A percentile compares a stretch with the other conserved stretches of the same genome.
Conservation (phyloP, 2,888 invertebrate species). For the Acrocera orbiculus region DNA sequence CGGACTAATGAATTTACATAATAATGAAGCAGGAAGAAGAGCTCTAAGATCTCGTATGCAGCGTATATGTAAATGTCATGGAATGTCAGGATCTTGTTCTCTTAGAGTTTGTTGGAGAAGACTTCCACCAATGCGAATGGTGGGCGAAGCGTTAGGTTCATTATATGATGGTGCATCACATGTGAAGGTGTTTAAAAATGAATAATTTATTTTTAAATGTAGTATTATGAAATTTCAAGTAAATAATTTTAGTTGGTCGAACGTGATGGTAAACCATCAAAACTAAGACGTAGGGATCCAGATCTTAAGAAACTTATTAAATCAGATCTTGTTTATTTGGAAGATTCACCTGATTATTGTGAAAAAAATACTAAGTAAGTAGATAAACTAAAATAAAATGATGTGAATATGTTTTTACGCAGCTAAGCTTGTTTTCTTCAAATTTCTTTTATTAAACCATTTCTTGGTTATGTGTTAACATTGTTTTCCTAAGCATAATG, state of each 20-base stretch:
- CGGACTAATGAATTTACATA: slow-evolving; percentile 78
- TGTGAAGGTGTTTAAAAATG: slow-evolving; percentile 38
- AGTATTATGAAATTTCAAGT: too few relatives aligned
- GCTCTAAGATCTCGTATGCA: slow-evolving; percentile 63
- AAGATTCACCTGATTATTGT: slow-evolving; percentile 85
- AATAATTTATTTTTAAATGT: not conserved
- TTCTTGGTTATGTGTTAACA: too few relatives aligned
- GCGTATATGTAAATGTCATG: slow-evolving; percentile 82
- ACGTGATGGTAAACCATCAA: slow-evolving; percentile 44
- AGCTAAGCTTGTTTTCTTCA: too few relatives aligned
- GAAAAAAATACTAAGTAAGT: slow-evolving; percentile 67
- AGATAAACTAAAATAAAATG: not conserved
- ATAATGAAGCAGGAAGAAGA: slow-evolving; percentile 80
- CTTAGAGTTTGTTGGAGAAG: slow-evolving; percentile 81
- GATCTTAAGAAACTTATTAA: slow-evolving; percentile 76
- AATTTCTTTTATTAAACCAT: too few relatives aligned
- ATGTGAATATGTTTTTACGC: too few relatives aligned
- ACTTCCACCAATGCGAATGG: slow-evolving; percentile 54
- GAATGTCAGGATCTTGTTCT: slow-evolving; percentile 84
- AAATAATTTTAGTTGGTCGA: slow-evolving; percentile 22
- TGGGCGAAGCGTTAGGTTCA: slow-evolving; percentile 60
- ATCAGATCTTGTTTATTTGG: slow-evolving; percentile 76
- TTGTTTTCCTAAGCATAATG: too few relatives aligned
- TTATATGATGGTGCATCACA: slow-evolving; percentile 77
- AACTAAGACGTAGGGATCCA: slow-evolving; percentile 52